Conservation (phyloP, 2,113 vertebrate species). For the Dipodomys stephensi region DNA sequence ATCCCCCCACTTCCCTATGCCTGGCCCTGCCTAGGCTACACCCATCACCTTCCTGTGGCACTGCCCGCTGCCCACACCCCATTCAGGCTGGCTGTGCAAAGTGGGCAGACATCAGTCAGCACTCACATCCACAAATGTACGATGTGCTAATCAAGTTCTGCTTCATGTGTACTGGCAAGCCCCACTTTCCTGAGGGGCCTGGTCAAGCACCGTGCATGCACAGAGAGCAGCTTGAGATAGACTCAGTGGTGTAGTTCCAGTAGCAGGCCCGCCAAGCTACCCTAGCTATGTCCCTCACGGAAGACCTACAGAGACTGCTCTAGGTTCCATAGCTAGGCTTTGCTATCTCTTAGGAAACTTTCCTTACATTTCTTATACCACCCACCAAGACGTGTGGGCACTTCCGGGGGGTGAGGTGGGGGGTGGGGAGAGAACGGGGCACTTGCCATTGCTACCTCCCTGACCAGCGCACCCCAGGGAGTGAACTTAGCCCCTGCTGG, state of each 20-base stretch:
- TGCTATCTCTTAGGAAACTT: background rate
- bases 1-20: background rate
- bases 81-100: too few species aligned
- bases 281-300: background rate
- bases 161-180: fast-evolving
- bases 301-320: background rate
- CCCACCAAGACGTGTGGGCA: background rate
- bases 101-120: background rate
- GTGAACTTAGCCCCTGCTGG: fast-evolving
- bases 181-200: background rate
- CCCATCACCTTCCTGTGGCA: background rate
- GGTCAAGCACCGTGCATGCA: background rate
- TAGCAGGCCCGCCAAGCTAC: background rate
- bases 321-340: too few species aligned
- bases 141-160: fast-evolving
- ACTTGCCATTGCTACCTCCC: too few species aligned
- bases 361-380: background rate
- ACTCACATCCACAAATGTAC: background rate
- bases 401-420: too few species aligned
- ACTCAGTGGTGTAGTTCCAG: background rate
- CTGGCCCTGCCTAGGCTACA: background rate
- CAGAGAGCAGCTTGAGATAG: background rate
- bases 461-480: background rate
- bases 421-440: too few species aligned
- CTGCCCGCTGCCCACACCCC: background rate